Percentiles rank a stretch among this genome's conserved stretches.
phyloP scores from a whole-genome alignment of 2,888 invertebrate species.

The Dynastes tityus region DNA sequence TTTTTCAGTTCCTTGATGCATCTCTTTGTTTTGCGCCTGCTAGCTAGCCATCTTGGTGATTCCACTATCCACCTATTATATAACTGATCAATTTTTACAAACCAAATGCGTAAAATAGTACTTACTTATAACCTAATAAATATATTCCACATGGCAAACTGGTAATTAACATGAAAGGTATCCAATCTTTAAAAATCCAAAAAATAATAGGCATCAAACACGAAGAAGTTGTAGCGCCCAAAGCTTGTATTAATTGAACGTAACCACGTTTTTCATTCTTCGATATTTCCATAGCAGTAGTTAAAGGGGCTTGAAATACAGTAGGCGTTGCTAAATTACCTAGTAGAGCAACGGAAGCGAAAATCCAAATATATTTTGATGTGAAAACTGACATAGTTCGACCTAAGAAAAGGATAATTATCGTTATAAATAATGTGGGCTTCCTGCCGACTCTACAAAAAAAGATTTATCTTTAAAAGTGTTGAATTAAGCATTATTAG shows the following conservation, averaged over 20 bases:
- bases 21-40: conserved; percentile 71
- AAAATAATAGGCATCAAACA: conserved; percentile 72
- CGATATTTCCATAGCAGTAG: conserved; percentile 74
- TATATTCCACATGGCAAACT: conserved; percentile 70
- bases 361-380: conserved; percentile 68
- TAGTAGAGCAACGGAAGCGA: conserved; percentile 69
- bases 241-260: conserved; percentile 71
- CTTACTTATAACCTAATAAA: conserved; percentile 70
- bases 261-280: conserved; percentile 71
- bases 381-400: conserved; percentile 68
- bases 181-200: conserved; percentile 73
- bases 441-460: conserved; percentile 71
- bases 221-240: conserved; percentile 73
- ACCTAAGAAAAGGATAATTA: conserved; percentile 69
- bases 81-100: conserved; percentile 20
- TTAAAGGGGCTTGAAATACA: conserved; percentile 71
- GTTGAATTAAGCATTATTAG: not conserved
- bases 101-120: no score
- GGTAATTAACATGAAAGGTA: conserved; percentile 71
- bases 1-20: conserved; percentile 72
- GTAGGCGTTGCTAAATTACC: conserved; percentile 71
- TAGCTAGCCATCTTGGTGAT: conserved; percentile 78
- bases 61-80: conserved; percentile 74
- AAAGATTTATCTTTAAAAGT: not conserved
- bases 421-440: conserved; percentile 71